phyloP scores from a whole-genome alignment of 2,888 invertebrate genomes.

The Leptarthrus brevirostris region DNA sequence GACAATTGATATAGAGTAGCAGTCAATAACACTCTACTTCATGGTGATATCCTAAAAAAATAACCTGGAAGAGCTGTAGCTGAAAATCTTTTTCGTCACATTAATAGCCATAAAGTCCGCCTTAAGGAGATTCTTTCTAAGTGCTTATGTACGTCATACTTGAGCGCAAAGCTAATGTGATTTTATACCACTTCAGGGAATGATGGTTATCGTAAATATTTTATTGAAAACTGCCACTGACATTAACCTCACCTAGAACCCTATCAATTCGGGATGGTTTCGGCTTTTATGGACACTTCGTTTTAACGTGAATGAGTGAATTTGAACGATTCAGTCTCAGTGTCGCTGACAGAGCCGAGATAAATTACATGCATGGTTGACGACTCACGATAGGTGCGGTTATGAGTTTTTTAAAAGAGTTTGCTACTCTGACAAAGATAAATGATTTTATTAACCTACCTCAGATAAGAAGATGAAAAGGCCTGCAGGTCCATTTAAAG shows the following conservation, averaged over 20 bases:
- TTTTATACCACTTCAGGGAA: conserved; percentile 16
- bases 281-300: not conserved
- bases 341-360: too few relatives aligned
- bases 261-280: not conserved
- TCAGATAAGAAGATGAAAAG: too few relatives aligned
- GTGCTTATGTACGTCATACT: not conserved
- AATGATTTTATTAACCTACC: too few relatives aligned
- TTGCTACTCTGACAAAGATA: too few relatives aligned
- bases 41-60: conserved; percentile 18
- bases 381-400: too few relatives aligned
- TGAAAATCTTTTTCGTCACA: conserved; percentile 2
- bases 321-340: not conserved
- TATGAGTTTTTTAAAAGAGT: too few relatives aligned
- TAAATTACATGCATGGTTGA: too few relatives aligned
- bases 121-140: not conserved
- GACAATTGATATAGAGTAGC: conserved; percentile 34
- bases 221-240: conserved; percentile 32
- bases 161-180: conserved; percentile 15
- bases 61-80: conserved; percentile 16
- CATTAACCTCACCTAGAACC: conserved; percentile 31
- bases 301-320: not conserved
- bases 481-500: too few relatives aligned
- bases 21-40: conserved; percentile 24
- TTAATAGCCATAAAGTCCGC: conserved; percentile 4
- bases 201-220: conserved; percentile 31